phyloP scores from a whole-genome alignment of 2,888 invertebrate genomes.

The Plemyria rubiginata region DNA sequence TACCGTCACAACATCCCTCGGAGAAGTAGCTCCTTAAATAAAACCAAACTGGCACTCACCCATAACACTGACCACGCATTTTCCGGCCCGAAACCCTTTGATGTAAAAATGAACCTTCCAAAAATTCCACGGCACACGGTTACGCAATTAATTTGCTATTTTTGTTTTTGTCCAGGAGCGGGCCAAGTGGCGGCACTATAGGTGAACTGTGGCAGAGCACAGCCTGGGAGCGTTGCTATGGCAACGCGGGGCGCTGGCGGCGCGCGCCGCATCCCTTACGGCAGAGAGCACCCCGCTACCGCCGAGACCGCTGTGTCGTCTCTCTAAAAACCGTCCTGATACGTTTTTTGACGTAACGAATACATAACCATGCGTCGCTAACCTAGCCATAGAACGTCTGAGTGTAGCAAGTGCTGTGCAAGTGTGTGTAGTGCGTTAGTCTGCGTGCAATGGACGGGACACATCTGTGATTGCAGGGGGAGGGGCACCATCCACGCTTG shows the following conservation, averaged over 20 bases:
- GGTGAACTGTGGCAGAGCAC: slow-evolving; percentile 48
- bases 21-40: slow-evolving; percentile 17
- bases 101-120: slow-evolving; percentile 64
- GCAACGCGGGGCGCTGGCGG: slow-evolving; percentile 75
- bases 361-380: slow-evolving; percentile 55
- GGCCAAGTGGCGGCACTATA: slow-evolving; percentile 49
- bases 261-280: slow-evolving; percentile 78
- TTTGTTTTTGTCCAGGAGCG: slow-evolving; percentile 77
- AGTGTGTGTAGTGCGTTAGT: slow-evolving; percentile 66
- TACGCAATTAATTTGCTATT: slow-evolving; percentile 83
- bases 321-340: slow-evolving; percentile 52
- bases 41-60: slow-evolving; percentile 46
- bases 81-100: slow-evolving; percentile 57
- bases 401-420: slow-evolving; percentile 46
- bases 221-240: slow-evolving; percentile 77
- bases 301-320: slow-evolving; percentile 69
- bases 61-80: slow-evolving; percentile 48
- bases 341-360: slow-evolving; percentile 64
- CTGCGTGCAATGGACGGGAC: slow-evolving; percentile 70
- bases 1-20: slow-evolving; percentile 21
- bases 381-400: slow-evolving; percentile 15
- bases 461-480: slow-evolving; percentile 70
- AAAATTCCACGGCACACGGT: slow-evolving; percentile 73
- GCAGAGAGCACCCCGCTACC: slow-evolving; percentile 75
- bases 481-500: slow-evolving; percentile 73